Evolutionary conservation across 1,140 invertebrate species (phyloP).

Genomic region (Caenorhabditis brenneri): DNA sequence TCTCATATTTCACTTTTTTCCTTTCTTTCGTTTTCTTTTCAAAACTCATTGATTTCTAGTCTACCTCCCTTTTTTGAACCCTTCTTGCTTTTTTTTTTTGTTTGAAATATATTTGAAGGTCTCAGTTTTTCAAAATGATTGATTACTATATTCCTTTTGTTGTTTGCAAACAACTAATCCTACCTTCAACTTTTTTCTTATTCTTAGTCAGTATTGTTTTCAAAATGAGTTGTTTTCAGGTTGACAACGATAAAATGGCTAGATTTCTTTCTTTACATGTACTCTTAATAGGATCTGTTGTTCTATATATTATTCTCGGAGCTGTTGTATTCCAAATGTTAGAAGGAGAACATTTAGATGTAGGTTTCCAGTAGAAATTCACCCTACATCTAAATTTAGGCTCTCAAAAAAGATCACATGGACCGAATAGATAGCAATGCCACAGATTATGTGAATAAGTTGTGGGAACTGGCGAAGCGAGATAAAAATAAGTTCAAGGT

Average conservation of each 20-base stretch:
- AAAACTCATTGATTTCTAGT: background rate
- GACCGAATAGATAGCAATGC: constrained; percentile 58
- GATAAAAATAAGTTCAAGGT: constrained; percentile 10
- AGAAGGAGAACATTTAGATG: constrained; percentile 60
- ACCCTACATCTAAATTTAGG: background rate
- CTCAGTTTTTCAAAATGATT: background rate
- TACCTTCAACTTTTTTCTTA: background rate
- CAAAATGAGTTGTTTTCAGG: constrained; percentile 18
- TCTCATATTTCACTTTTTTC: constrained; percentile 21
- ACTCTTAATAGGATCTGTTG: constrained; percentile 61
- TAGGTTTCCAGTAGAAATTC: background rate
- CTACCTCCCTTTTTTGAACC: background rate
- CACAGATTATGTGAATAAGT: constrained; percentile 57
- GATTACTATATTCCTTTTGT: background rate
- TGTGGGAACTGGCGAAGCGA: constrained; percentile 57
- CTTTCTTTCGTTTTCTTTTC: background rate
- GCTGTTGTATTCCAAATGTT: constrained; percentile 64
- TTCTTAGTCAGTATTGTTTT: background rate
- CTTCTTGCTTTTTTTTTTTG: background rate
- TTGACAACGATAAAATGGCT: constrained; percentile 30
- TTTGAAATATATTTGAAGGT: background rate
- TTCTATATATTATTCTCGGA: constrained; percentile 63
- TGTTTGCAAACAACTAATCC: background rate
- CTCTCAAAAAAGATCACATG: constrained; percentile 57
- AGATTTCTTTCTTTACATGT: constrained; percentile 63